Conservation (phyloP, 2,113 vertebrate species). For the Leptocoma aspasia region DNA sequence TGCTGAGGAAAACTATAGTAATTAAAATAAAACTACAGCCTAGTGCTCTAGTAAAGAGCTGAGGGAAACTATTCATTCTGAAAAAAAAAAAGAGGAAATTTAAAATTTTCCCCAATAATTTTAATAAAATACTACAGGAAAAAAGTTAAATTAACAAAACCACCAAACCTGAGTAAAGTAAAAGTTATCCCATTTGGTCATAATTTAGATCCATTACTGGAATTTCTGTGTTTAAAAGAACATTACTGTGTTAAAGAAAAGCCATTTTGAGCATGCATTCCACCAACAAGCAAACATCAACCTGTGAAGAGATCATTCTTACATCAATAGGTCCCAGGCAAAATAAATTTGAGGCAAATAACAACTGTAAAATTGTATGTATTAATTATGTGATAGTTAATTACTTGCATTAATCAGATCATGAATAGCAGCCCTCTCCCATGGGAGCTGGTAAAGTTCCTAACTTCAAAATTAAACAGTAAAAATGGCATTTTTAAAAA, state of each 20-base stretch:
- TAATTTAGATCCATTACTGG: background rate
- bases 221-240: background rate
- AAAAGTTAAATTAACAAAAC: background rate
- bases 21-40: background rate
- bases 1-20: background rate
- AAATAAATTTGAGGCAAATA: background rate
- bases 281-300: background rate
- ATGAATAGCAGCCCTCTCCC: background rate
- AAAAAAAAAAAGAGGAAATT: background rate
- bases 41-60: background rate
- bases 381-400: background rate
- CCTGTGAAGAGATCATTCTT: background rate
- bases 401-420: background rate
- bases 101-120: background rate
- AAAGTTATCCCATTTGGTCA: background rate
- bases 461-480: background rate
- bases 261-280: background rate
- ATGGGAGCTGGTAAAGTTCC: background rate
- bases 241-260: background rate
- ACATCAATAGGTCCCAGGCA: background rate
- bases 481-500: background rate
- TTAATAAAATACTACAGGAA: background rate
- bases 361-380: background rate
- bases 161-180: background rate
- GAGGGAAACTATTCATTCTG: background rate